Conservation (phyloP, 2,797 vertebrate species). For the Semaprochilodus insignis region DNA sequence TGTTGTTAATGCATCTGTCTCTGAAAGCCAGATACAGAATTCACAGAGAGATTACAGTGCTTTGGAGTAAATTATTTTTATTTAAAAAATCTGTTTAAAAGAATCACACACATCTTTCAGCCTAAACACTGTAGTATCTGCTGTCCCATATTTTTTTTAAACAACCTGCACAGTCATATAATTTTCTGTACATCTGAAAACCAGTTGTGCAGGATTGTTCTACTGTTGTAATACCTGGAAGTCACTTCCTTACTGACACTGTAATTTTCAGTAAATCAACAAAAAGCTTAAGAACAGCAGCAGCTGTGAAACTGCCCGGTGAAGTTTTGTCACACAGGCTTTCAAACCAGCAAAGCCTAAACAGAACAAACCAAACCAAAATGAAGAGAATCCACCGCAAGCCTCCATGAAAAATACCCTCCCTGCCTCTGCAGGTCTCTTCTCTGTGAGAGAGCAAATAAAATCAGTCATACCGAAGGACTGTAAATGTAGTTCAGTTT, state of each 20-base stretch:
- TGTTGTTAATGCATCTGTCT: neutral
- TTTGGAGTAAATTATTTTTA: constrained; percentile 8
- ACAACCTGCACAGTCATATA: constrained; percentile 19
- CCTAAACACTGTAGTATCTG: constrained; percentile 37
- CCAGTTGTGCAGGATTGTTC: neutral
- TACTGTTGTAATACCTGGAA: neutral
- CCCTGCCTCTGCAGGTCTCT: neutral
- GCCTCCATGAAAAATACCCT: neutral
- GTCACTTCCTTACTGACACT: neutral
- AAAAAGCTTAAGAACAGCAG: constrained; percentile 19
- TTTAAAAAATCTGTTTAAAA: constrained; percentile 35
- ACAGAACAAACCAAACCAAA: neutral
- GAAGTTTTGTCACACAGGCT: constrained; percentile 24
- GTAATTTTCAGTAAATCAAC: constrained; percentile 6
- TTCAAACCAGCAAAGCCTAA: constrained; percentile 7
- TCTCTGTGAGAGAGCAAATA: neutral
- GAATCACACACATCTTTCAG: constrained; percentile 38
- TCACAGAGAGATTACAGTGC: neutral
- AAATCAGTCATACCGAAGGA: neutral
- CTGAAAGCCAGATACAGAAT: neutral
- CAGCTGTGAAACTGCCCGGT: neutral
- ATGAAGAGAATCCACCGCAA: neutral
- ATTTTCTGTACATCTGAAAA: neutral
- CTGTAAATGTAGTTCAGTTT: constrained; percentile 4
- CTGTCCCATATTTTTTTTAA: neutral